These are phyloP conservation scores for Zaprionus lineosus DNA, from an alignment of 2,888 invertebrate species.

Conservation along the genomic window DNA sequence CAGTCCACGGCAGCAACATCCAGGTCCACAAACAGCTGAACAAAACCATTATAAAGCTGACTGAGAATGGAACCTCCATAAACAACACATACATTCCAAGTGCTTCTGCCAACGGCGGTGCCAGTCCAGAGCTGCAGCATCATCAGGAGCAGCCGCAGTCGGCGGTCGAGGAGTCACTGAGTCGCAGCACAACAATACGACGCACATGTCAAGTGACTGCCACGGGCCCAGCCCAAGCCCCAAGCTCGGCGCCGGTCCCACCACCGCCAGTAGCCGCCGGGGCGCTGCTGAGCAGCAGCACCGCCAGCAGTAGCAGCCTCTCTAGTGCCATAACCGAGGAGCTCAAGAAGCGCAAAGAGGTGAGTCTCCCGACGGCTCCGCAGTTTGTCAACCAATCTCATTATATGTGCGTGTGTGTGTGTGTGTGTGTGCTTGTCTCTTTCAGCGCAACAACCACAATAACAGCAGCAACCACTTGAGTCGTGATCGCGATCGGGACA, in stretches of 20 bases:
- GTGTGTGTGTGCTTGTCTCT: constrained; percentile 8
- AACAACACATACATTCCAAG: constrained; percentile 86
- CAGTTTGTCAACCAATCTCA: background rate
- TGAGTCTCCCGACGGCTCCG: constrained; percentile 65
- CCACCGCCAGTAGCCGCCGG: constrained; percentile 9
- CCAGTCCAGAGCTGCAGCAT: constrained; percentile 40
- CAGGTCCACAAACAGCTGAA: constrained; percentile 83
- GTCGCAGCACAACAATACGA: constrained; percentile 57
- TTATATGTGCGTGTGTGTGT: background rate
- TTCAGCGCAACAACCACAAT: constrained; percentile 49
- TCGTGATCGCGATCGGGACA: constrained; percentile 39
- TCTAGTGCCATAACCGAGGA: constrained; percentile 89
- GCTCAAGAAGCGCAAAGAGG: constrained; percentile 87
- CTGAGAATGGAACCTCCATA: constrained; percentile 88
- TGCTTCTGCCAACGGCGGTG: constrained; percentile 48
- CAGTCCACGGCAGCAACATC: background rate
- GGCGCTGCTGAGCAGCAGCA: constrained; percentile 13
- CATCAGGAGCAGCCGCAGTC: constrained; percentile 21
- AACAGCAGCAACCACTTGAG: constrained; percentile 34
- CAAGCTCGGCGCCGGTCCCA: constrained; percentile 2
- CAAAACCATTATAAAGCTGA: constrained; percentile 89
- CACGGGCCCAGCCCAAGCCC: constrained; percentile 1
- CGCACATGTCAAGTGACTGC: constrained; percentile 31
- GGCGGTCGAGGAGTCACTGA: constrained; percentile 19
- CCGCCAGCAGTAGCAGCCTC: constrained; percentile 82